Evolutionary conservation across 2,113 vertebrate genomes (phyloP), one percentile per base, ranked within the genome.

Genomic region (Malurus melanocephalus): DNA sequence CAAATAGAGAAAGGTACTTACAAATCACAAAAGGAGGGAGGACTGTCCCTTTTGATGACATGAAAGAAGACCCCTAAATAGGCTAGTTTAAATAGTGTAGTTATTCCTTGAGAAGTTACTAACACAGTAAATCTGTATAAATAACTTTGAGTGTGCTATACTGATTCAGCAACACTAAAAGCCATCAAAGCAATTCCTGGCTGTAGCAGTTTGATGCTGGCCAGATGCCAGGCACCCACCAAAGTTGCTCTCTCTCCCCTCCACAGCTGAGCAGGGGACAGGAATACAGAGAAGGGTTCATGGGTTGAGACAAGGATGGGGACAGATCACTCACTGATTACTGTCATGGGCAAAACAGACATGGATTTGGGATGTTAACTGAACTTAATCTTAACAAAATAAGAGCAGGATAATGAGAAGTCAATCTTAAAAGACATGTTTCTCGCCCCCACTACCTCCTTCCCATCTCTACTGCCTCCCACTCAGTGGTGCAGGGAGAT

Each of bases 61-160:
- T 51, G 72, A 93, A 78, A 77, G 91, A 85, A 83, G 30, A 77
- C 51, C 40, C 38, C 72, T 90, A 85, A 91, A 93, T 10, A 79
- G 53, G 35, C 64, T 57, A 81, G 56, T 90, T 93, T 77, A 91
- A 95, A 89, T 56, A 46, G 30, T 42, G 51, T 43, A 80, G 91
- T 95, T 95, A 85, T 64, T 94, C 80, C 91, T 60, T 40, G 73
- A 84, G 92, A 96, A 96, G 92, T 88, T 88, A 75, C 93, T 80
- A 91, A 82, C 80, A 93, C 28, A 90, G 79, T 92, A 94, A 94
- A 95, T 95, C 93, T 87, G 55, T 80, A 48, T 83, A 94, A 96
- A 95, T 93, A 96, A 91, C 80, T 93, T 91, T 30, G 72, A 92
- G 85, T 92, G 88, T 81, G 89, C 78, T 64, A 51, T 79, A 89